These are phyloP conservation scores for Drosophila willistoni DNA, from an alignment of 1,140 invertebrate genomes.

Conservation along the genomic window DNA sequence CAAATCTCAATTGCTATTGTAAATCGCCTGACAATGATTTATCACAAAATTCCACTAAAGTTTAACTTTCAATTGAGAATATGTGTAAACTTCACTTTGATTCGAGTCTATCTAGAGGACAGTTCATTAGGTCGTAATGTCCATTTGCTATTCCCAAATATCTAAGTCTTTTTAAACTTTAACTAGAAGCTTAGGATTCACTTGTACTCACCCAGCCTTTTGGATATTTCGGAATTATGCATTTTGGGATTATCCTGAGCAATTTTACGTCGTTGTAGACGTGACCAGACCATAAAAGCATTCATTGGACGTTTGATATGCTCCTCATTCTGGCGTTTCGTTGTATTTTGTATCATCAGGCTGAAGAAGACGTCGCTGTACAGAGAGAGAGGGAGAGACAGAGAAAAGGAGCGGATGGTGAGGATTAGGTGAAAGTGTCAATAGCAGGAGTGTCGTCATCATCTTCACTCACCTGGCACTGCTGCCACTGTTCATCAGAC, in stretches of 20 bases:
- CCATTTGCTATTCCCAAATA: too few relatives aligned
- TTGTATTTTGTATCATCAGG: conserved; percentile 83
- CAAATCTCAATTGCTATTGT: too few relatives aligned
- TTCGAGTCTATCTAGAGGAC: too few relatives aligned
- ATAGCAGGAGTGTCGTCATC: neutral
- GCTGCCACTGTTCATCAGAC: conserved; percentile 81
- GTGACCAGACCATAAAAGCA: conserved; percentile 93
- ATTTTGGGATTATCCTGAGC: conserved; percentile 99
- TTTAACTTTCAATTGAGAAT: too few relatives aligned
- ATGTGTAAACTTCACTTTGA: too few relatives aligned
- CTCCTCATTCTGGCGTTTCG: conserved; percentile 83
- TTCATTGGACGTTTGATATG: conserved; percentile 91
- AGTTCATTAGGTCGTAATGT: too few relatives aligned
- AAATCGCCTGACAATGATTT: too few relatives aligned
- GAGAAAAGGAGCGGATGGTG: neutral
- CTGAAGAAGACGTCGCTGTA: conserved; percentile 80
- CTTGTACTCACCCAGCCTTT: conserved; percentile 90
- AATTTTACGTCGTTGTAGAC: conserved; percentile 94
- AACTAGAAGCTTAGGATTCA: neutral
- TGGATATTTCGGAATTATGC: conserved; percentile 99
- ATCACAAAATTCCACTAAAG: too few relatives aligned
- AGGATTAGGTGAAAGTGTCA: neutral
- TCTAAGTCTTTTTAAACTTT: too few relatives aligned
- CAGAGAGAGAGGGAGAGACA: neutral
- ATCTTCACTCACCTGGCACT: conserved; percentile 70